Conservation (phyloP, 2,797 vertebrate genomes). For the Novumbra hubbsi region DNA sequence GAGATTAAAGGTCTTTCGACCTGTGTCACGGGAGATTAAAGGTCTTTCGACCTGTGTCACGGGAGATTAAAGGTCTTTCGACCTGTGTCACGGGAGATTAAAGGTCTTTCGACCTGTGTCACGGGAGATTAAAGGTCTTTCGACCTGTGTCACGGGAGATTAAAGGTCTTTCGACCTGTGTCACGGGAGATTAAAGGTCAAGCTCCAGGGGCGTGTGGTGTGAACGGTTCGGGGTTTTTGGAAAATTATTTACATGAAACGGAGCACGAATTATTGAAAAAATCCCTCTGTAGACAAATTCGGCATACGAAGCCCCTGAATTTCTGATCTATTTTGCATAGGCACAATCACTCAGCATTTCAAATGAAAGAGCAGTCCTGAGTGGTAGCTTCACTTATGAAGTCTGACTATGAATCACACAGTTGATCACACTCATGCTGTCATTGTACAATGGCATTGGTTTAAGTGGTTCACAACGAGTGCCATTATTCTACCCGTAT, state of each 20-base stretch:
- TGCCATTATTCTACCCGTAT: not conserved
- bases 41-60: no score
- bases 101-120: no score
- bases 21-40: no score
- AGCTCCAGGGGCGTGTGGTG: not conserved
- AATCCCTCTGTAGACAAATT: constrained; percentile 14
- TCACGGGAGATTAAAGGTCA: not conserved
- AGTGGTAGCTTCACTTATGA: not conserved
- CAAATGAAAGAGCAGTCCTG: constrained; percentile 38
- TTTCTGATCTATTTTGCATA: constrained; percentile 61
- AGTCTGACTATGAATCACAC: not conserved
- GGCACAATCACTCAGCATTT: constrained; percentile 59
- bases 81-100: no score
- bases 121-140: no score
- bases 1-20: no score
- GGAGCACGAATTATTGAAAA: constrained; percentile 59
- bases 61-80: no score
- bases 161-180: no score
- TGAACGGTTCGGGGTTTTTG: not conserved
- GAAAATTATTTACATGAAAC: constrained; percentile 11
- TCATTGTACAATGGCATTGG: not conserved
- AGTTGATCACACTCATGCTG: not conserved
- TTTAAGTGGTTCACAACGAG: not conserved
- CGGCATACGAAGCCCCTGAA: constrained; percentile 43
- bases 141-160: no score